These are phyloP conservation scores for Mohoua ochrocephala DNA, from an alignment of 2,113 vertebrate genomes.

Conservation along the genomic window DNA sequence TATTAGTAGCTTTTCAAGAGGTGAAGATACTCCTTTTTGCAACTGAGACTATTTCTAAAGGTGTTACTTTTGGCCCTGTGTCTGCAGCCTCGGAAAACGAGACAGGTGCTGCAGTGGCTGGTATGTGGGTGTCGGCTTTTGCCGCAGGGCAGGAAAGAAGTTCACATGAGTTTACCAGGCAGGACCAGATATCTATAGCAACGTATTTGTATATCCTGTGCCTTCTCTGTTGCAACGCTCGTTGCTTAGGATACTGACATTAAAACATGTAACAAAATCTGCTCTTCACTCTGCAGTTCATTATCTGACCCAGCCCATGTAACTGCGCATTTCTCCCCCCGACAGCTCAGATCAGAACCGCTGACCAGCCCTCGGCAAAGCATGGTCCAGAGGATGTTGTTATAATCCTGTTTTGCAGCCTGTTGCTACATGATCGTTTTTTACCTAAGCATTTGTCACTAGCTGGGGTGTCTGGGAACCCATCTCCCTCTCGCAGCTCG, in stretches of 20 bases:
- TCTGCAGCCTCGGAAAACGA: background rate
- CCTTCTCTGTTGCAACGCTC: background rate
- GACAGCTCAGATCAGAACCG: background rate
- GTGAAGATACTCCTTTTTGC: background rate
- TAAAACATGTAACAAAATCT: constrained; percentile 25
- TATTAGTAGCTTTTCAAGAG: background rate
- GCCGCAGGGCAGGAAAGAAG: background rate
- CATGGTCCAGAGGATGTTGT: background rate
- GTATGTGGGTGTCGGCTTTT: background rate
- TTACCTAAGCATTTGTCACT: background rate
- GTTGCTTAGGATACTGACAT: constrained; percentile 46
- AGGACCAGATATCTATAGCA: constrained; percentile 26
- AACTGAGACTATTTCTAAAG: background rate
- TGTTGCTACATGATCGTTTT: background rate
- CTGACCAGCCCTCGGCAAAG: background rate
- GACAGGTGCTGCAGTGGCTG: background rate
- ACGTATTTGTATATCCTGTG: constrained; percentile 25
- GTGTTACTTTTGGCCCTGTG: background rate
- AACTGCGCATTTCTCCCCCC: background rate
- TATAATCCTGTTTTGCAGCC: background rate
- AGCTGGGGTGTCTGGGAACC: background rate
- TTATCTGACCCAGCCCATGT: background rate
- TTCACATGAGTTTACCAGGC: background rate
- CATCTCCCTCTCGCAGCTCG: background rate
- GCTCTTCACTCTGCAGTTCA: background rate